A percentile compares a stretch with the other conserved stretches of the same genome.
Conservation (phyloP, 2,888 invertebrate species). For the Papilio gigon region DNA sequence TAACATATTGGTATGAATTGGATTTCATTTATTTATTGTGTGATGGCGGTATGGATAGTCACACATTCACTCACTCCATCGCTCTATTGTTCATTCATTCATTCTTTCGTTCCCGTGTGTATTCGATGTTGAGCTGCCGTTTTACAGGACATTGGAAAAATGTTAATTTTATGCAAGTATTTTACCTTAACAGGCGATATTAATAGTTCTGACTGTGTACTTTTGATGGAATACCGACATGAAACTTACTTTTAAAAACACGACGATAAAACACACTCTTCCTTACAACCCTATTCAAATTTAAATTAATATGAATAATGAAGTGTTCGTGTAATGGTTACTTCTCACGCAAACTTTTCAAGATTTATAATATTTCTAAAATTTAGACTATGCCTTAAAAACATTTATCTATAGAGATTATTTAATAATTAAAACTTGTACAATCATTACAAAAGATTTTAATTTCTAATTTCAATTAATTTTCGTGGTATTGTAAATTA, state of each 20-base stretch:
- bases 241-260: constrained; percentile 27
- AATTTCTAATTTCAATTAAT: too few species aligned
- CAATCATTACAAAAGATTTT: too few species aligned
- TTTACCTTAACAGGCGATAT: not conserved
- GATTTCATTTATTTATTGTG: not conserved
- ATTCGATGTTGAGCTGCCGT: not conserved
- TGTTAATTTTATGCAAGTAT: not conserved
- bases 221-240: not conserved
- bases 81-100: not conserved
- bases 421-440: too few species aligned
- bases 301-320: constrained; percentile 31
- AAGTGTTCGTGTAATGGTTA: constrained; percentile 12
- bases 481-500: too few species aligned
- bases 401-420: too few species aligned
- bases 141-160: too few species aligned
- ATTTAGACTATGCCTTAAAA: not conserved
- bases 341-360: constrained; percentile 20
- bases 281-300: constrained; percentile 8
- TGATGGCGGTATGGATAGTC: not conserved
- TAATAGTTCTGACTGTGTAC: not conserved
- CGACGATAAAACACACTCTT: constrained; percentile 11
- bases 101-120: too few species aligned
- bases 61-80: not conserved
- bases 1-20: not conserved
- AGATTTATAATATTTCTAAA: not conserved